Conservation (phyloP, 2,113 vertebrate genomes). For the Aldabrachelys gigantea region DNA sequence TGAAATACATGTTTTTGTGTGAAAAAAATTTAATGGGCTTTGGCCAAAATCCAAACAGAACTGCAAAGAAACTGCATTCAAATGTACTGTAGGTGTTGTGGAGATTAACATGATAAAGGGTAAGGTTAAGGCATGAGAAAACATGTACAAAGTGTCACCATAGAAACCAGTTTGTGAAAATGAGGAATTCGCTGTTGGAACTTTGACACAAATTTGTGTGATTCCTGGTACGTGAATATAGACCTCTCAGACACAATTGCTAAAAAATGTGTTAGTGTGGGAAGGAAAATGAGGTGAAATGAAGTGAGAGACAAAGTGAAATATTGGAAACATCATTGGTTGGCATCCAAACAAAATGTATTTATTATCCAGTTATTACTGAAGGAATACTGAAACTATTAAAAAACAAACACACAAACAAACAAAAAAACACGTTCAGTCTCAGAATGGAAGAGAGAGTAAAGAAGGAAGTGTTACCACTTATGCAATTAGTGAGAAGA, state of each 20-base stretch:
- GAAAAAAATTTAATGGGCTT: not conserved
- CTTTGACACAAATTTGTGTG: slow-evolving; percentile 30
- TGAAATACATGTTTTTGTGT: not conserved
- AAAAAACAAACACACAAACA: not conserved
- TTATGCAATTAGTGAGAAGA: not conserved
- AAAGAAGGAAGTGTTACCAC: not conserved
- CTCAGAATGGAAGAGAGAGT: not conserved
- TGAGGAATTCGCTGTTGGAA: slow-evolving; percentile 4
- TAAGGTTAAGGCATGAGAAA: slow-evolving; percentile 27
- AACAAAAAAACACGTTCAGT: not conserved
- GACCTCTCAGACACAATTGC: not conserved
- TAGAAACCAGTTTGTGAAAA: slow-evolving; percentile 48
- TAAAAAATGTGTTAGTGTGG: not conserved
- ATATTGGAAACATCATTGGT: not conserved
- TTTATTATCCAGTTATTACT: not conserved
- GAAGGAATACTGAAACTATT: not conserved
- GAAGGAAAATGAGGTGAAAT: not conserved
- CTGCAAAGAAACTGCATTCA: slow-evolving; percentile 5
- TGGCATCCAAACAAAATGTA: not conserved
- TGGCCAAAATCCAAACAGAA: slow-evolving; percentile 15
- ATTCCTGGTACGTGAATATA: not conserved
- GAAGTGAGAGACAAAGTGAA: not conserved
- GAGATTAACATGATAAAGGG: slow-evolving; percentile 38
- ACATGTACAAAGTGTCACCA: slow-evolving; percentile 32
- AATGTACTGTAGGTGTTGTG: slow-evolving; percentile 11